Base-by-base conservation (phyloP, 1,140 invertebrate genomes). In the Andrena cerasifolii region DNA sequence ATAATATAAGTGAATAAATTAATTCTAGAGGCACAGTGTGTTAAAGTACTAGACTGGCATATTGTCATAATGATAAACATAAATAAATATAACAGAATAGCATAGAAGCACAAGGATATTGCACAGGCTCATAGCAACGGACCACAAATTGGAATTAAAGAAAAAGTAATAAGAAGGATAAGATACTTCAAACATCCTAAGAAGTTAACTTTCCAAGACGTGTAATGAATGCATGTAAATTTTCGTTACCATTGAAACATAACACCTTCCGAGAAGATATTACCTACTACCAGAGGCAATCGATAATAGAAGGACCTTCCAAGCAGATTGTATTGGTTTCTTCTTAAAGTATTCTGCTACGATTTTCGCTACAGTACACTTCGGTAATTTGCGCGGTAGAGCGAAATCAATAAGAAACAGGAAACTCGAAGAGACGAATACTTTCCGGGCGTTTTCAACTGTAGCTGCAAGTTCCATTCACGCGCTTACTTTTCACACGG, bases 391-490 rank as follows among this genome's bases (percentile, higher is more conserved):
- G 70, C 70, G 40, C 31, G 56, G 31, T 47, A 49, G 40, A 40
- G 43, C 56, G 70, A 72, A 72, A 72, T 72, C 70, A 72, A 72
- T 72, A 72, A 62, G 70, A 72, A 68, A 62, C 28, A 43, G 54
- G 70, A 62, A 72, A 72, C 68, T 49, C 54, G 40, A 61, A 31
- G 40, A 33, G 54, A 49, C 68, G 68, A 61, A 24, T 54, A 61
- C 68, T 72, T 72, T 61, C 58, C 16, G 45, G 56, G 28, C 62
- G 70, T 49, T 72, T 72, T 72, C 70, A 72, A 72, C 59, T 51
- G 56, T 62, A 61, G 8, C 56, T 14, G 40, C 12, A 49, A 62
- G 56, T 49, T 49, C 28, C 43, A 49, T 49, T 62, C 56, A 24
- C 45, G 45, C 43, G 40, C 14, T 36, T n/a, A 18, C 31, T 45